Percentiles rank a stretch among this genome's conserved stretches.
Evolutionary conservation across 1,140 invertebrate genomes (phyloP).

Genomic region (Drosophila paulistorum): DNA sequence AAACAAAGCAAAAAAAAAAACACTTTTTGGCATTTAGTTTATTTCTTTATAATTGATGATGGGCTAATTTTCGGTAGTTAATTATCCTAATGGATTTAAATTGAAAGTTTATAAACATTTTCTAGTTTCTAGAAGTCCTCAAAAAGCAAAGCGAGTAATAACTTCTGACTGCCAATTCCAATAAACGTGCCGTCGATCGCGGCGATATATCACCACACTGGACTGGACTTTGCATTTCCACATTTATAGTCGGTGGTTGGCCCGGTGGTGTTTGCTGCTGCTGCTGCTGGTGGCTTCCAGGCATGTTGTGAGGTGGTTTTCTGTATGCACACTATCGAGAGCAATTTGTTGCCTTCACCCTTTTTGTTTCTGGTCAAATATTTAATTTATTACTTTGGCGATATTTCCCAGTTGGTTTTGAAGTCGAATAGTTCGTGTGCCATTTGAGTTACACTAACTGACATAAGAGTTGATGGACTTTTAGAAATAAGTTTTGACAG

Average conservation of each 20-base stretch:
- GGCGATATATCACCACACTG: conserved; percentile 65
- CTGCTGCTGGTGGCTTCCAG: conserved; percentile 43
- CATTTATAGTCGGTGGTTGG: conserved; percentile 37
- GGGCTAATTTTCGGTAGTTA: conserved; percentile 43
- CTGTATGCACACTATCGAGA: conserved; percentile 20
- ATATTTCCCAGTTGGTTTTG: conserved; percentile 58
- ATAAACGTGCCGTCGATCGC: conserved; percentile 71
- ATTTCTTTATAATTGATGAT: conserved; percentile 35
- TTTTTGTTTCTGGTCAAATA: conserved; percentile 54
- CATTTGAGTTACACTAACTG: conserved; percentile 36
- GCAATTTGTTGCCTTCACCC: conserved; percentile 66
- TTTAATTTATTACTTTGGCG: conserved; percentile 81
- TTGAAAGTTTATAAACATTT: conserved; percentile 20
- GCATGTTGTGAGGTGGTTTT: conserved; percentile 63
- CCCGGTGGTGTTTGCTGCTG: too few relatives aligned
- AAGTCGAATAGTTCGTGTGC: conserved; percentile 41
- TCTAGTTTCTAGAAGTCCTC: conserved; percentile 9
- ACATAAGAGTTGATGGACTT: background rate
- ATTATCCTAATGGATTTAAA: conserved; percentile 17
- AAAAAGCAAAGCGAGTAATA: conserved; percentile 64
- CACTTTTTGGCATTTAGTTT: conserved; percentile 30
- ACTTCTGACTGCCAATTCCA: conserved; percentile 35
- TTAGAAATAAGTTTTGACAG: background rate
- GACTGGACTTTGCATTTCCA: conserved; percentile 27
- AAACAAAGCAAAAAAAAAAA: too few relatives aligned